Evolutionary conservation across 2,888 invertebrate genomes (phyloP).

Genomic region (Aporophyla lueneburgensis): DNA sequence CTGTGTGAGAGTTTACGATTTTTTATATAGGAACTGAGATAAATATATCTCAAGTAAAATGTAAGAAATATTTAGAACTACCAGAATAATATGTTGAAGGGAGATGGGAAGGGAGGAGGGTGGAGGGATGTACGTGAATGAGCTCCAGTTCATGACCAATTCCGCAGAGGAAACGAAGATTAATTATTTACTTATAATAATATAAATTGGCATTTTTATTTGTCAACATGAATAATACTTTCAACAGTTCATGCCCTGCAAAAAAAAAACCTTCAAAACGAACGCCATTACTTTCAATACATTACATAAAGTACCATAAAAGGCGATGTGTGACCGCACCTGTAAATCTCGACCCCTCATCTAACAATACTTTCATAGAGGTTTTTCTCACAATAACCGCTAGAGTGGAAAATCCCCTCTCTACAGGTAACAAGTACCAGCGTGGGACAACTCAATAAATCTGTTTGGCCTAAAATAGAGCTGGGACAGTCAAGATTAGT

Average conservation of each 20-base stretch:
- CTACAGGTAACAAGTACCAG: constrained; percentile 66
- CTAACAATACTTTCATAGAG: constrained; percentile 65
- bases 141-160: neutral
- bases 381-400: constrained; percentile 64
- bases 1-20: neutral
- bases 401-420: constrained; percentile 66
- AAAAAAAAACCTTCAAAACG: constrained; percentile 14
- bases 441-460: constrained; percentile 71
- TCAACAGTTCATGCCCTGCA: neutral
- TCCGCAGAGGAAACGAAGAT: no score
- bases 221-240: constrained; percentile 13
- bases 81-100: neutral
- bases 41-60: neutral
- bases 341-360: constrained; percentile 59
- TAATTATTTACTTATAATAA: neutral
- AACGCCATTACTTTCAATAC: constrained; percentile 53
- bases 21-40: neutral
- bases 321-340: constrained; percentile 56
- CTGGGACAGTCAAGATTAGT: constrained; percentile 38
- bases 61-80: neutral
- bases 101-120: neutral
- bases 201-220: no score
- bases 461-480: constrained; percentile 56
- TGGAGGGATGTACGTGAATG: no score
- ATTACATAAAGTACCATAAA: constrained; percentile 57